These are phyloP conservation scores for Campoletis raptor DNA, from an alignment of 2,888 invertebrate genomes.

Conservation along the genomic window DNA sequence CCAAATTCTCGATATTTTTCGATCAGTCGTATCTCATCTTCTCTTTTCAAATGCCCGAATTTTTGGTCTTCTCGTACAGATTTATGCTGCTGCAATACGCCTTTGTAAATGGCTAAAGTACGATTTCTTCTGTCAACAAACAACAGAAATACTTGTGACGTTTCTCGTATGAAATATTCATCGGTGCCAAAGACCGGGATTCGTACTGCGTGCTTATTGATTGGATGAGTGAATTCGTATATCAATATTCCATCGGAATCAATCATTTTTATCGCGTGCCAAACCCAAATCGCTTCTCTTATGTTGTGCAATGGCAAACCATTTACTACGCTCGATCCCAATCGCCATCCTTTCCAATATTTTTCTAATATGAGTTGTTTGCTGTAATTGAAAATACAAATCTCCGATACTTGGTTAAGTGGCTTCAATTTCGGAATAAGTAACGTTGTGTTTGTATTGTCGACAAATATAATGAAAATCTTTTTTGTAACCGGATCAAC, in stretches of 20 bases:
- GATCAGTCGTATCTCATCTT: neutral
- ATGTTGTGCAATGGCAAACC: neutral
- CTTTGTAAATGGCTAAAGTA: neutral
- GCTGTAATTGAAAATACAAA: neutral
- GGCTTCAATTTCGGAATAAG: neutral
- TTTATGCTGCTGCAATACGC: neutral
- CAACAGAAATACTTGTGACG: neutral
- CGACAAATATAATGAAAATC: neutral
- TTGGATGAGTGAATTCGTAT: conserved; percentile 40
- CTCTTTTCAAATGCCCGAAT: neutral
- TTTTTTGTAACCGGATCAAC: neutral
- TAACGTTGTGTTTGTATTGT: neutral
- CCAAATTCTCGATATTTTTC: neutral
- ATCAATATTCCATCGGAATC: conserved; percentile 1
- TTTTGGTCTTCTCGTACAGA: neutral
- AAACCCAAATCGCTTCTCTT: neutral
- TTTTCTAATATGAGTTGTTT: neutral
- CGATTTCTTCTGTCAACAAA: neutral
- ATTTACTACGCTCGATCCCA: neutral
- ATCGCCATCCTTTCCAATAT: neutral
- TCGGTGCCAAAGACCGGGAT: conserved; percentile 31
- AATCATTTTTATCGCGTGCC: neutral
- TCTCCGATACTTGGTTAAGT: neutral
- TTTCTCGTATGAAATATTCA: conserved; percentile 29
- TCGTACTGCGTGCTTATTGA: neutral